Base-by-base conservation (phyloP, 2,888 invertebrate species). In the Gasteruption jaculator region DNA sequence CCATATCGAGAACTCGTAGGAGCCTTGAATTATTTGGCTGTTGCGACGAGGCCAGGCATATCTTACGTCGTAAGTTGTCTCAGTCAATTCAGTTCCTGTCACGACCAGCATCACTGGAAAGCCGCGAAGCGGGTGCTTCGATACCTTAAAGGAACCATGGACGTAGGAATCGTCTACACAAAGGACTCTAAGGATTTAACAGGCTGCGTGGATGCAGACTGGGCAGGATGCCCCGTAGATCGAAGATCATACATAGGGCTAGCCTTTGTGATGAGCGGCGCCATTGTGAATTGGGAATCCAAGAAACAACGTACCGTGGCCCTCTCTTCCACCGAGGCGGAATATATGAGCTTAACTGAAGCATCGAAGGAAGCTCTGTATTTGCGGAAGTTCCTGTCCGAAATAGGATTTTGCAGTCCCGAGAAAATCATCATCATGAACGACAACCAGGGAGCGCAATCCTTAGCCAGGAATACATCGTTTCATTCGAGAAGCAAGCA, bases 201-300 rank as follows among this genome's bases (percentile, higher is more conserved):
- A 8, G 58, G 57, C 6, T 65, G 43, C 30, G 49, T 47, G 4
- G 65, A 65, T 46, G 50, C 62, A 0, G 66, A 64, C 35, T 58
- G 53, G 53, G 60, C 50, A 3, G 50, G 43, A 12, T 49, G 50
- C 20, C 25, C 29, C 5, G 36, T 31, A 10, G 46, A 53, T n/a
- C 16, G 56, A 12, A 48, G 51, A 14, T 59, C 58, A 0, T 56
- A 43, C n/a, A 46, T 50, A 6, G 58, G 56, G 12, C 49, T 35
- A 11, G 33, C 48, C 1, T 53, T 54, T 14, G 11, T 49, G 7
- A 20, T 51, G 1, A 29, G 36, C n/a, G 54, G 45, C 5, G 38
- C 42, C 5, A 37, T 46, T 2, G 38, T 54, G 2, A 42, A 44
- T 4, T 53, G 50, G 52, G 43, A 49, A n/a, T 39, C 46, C 1